phyloP scores from a whole-genome alignment of 2,888 invertebrate genomes.

The Drosophila setosimentum region DNA sequence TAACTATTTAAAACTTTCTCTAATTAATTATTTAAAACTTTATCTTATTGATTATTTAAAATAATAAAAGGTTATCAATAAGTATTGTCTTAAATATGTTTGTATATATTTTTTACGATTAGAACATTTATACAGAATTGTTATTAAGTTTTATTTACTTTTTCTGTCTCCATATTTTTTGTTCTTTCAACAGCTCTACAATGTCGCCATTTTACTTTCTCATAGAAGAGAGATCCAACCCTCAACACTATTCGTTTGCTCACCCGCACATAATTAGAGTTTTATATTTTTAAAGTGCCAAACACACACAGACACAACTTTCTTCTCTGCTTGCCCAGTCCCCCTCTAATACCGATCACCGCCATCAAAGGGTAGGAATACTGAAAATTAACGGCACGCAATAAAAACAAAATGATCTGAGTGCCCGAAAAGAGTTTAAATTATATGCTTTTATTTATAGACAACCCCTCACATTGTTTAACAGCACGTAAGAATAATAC shows the following conservation, averaged over 20 bases:
- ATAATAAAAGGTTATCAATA: neutral
- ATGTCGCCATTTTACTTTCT: slow-evolving; percentile 43
- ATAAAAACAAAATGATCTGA: slow-evolving; percentile 73
- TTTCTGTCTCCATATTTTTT: neutral
- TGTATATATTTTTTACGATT: neutral
- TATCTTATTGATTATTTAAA: neutral
- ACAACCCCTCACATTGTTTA: slow-evolving; percentile 34
- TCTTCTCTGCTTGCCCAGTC: slow-evolving; percentile 1
- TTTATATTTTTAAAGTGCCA: slow-evolving; percentile 63
- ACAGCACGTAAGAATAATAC: slow-evolving; percentile 25
- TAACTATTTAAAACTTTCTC: neutral
- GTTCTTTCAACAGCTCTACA: neutral
- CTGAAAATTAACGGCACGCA: slow-evolving; percentile 63
- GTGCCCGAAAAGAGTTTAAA: slow-evolving; percentile 68
- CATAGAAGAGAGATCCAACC: slow-evolving; percentile 29
- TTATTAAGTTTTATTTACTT: neutral
- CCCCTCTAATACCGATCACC: slow-evolving; percentile 4
- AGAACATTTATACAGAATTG: neutral
- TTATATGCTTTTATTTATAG: slow-evolving; percentile 70
- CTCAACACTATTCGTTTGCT: slow-evolving; percentile 26
- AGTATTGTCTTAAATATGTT: neutral
- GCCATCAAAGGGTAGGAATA: slow-evolving; percentile 22
- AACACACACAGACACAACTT: slow-evolving; percentile 7
- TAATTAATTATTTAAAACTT: neutral
- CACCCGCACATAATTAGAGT: slow-evolving; percentile 41